Conservation (phyloP, 1,140 invertebrate genomes). For the Cyclargus thomasi region DNA sequence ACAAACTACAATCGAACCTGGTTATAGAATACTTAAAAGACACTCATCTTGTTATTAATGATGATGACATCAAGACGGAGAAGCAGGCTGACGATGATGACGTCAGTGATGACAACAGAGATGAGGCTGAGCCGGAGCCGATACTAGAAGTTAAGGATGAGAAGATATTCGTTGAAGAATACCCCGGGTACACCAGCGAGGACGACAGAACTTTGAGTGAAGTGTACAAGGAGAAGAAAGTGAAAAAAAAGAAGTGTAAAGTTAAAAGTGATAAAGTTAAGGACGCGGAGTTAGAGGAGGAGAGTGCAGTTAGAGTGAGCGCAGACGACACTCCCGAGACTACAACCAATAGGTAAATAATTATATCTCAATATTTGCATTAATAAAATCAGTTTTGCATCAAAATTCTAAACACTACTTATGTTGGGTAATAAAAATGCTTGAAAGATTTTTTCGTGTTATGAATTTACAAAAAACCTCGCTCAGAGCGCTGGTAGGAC, state of each 20-base stretch:
- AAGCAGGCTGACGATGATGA: conserved; percentile 18
- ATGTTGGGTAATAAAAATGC: no score
- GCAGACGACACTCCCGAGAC: conserved; percentile 39
- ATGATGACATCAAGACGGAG: conserved; percentile 25
- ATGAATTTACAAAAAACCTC: no score
- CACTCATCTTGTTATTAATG: conserved; percentile 28
- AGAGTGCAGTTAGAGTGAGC: conserved; percentile 26
- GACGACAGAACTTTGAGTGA: conserved; percentile 55
- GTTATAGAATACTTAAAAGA: conserved; percentile 32
- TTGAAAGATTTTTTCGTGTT: no score
- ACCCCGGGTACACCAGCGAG: conserved; percentile 42
- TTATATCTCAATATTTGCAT: no score
- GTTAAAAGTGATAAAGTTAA: conserved; percentile 36
- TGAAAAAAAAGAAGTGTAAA: conserved; percentile 34
- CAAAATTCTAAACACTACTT: no score
- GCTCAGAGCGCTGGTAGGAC: no score
- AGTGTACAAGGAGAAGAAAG: conserved; percentile 38
- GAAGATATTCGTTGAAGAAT: conserved; percentile 50
- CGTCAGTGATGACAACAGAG: conserved; percentile 23
- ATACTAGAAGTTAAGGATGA: conserved; percentile 44
- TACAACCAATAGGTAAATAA: conserved; percentile 46
- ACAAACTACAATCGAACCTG: conserved; percentile 33
- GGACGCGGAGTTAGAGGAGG: conserved; percentile 26
- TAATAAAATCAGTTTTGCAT: no score
- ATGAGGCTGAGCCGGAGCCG: background rate